Percentiles rank a stretch among this genome's conserved stretches.
Evolutionary conservation across 2,888 invertebrate species (phyloP).

Genomic region (Boloria selene): DNA sequence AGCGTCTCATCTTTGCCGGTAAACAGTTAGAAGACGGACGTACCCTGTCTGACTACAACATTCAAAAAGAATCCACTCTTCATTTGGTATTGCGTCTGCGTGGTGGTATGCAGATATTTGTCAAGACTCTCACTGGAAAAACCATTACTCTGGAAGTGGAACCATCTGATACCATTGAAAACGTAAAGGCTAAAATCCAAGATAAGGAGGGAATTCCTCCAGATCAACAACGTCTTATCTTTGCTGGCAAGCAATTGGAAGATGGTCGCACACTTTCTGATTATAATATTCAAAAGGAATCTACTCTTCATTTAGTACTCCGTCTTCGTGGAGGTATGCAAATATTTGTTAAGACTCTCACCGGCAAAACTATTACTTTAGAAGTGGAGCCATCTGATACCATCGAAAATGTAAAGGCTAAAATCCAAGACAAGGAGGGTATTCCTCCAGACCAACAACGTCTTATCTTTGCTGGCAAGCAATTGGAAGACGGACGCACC

Average conservation of each 20-base stretch:
- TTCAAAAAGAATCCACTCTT: constrained; percentile 66
- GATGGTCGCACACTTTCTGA: constrained; percentile 68
- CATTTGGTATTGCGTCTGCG: constrained; percentile 63
- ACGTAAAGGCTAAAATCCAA: constrained; percentile 60
- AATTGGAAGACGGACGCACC: too few relatives aligned
- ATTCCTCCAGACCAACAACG: too few relatives aligned
- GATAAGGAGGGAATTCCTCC: too few relatives aligned
- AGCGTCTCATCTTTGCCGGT: constrained; percentile 38
- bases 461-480: too few relatives aligned
- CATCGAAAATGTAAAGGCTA: constrained; percentile 54
- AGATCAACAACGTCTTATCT: constrained; percentile 48
- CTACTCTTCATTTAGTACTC: constrained; percentile 63
- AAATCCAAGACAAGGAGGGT: too few relatives aligned
- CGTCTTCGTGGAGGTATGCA: constrained; percentile 61
- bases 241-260: constrained; percentile 67
- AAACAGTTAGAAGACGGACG: constrained; percentile 67
- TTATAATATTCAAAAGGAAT: constrained; percentile 70
- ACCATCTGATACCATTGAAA: constrained; percentile 66
- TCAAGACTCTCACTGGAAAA: constrained; percentile 66
- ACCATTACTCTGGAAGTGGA: constrained; percentile 69
- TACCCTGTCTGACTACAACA: constrained; percentile 65
- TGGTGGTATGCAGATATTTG: constrained; percentile 70
- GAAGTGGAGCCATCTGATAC: constrained; percentile 55
- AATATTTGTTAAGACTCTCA: constrained; percentile 56
- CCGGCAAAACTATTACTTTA: constrained; percentile 53